phyloP scores from a whole-genome alignment of 2,888 invertebrate genomes.

The Rhagium mordax region DNA sequence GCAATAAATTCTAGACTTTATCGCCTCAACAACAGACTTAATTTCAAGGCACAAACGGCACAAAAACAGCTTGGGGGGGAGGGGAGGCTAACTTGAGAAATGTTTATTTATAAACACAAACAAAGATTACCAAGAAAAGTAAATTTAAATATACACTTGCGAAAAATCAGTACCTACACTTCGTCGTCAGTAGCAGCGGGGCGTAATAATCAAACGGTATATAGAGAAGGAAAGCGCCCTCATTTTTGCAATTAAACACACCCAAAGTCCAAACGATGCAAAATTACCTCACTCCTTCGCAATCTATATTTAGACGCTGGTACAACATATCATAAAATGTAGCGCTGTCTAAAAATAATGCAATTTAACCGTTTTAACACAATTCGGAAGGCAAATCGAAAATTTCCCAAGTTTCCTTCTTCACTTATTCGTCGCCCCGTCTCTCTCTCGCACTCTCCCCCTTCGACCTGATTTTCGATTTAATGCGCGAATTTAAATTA shows the following conservation, averaged over 20 bases:
- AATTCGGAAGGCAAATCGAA: conserved; percentile 33
- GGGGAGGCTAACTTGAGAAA: background rate
- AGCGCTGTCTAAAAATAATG: conserved; percentile 34
- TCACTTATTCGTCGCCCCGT: background rate
- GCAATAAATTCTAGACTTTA: background rate
- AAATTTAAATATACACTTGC: no score
- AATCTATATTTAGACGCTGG: conserved; percentile 30
- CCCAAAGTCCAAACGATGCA: conserved; percentile 13
- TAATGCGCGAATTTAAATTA: conserved; percentile 27
- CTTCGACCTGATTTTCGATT: conserved; percentile 27
- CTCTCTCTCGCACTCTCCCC: conserved; percentile 19
- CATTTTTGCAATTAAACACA: background rate
- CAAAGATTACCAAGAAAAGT: no score
- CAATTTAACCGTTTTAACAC: conserved; percentile 19
- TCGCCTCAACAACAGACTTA: background rate
- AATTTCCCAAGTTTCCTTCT: conserved; percentile 32
- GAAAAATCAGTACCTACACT: no score
- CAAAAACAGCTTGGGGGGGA: no score
- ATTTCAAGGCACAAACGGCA: background rate
- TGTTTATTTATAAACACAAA: background rate
- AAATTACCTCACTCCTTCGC: conserved; percentile 23
- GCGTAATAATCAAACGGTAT: no score
- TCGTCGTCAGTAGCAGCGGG: no score
- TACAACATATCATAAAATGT: conserved; percentile 33
- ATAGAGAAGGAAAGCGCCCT: no score